Base-by-base conservation (phyloP, 2,888 invertebrate species). In the Exocentrus adspersus region DNA sequence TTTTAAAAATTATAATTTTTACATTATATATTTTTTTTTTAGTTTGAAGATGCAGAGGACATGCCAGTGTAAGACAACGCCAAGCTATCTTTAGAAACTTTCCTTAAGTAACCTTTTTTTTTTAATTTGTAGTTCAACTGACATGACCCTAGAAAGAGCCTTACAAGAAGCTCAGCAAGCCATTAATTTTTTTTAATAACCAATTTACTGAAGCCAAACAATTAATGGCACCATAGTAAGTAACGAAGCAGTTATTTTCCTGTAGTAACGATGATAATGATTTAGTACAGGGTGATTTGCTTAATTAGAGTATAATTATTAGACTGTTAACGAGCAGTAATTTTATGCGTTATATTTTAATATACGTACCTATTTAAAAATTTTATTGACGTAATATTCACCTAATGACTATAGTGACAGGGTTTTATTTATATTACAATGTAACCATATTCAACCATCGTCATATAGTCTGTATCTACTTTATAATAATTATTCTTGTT, bases 121-220 rank as follows among this genome's bases (percentile, higher is more conserved):
- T 80, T 46, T 64, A n/a, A n/a, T n/a, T n/a, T n/a, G n/a, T n/a
- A 80, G 79, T 59, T 73, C 77, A 7, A 68, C 74, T 32, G 82
- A 84, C 16, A 88, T 90, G 87, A 88, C 89, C 67, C 79, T 95
- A 70, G 85, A 88, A 37, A 85, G 87, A 24, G 89, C 94, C 0
- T 87, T 96, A 68, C 86, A 87, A 56, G 94, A 96, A 76, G 90
- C 92, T 10, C 90, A 90, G 77, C 81, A 86, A 54, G 95, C 95
- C 0, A 89, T 97, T n/a, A 87, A 91, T 77, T 89, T 98, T 97
- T 81, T 94, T 98, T 81, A 95, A 95, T 81, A 98, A 98, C 81
- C 90, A 92, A 78, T 93, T 97, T 72, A 86, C 88, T 9, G 90
- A 92, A 76, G 97, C 97, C 0, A 89, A 89, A 80, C 86, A 86